Evolutionary conservation across 2,113 vertebrate genomes (phyloP), one percentile per base, ranked within the genome.

Genomic region (Pantherophis guttatus): DNA sequence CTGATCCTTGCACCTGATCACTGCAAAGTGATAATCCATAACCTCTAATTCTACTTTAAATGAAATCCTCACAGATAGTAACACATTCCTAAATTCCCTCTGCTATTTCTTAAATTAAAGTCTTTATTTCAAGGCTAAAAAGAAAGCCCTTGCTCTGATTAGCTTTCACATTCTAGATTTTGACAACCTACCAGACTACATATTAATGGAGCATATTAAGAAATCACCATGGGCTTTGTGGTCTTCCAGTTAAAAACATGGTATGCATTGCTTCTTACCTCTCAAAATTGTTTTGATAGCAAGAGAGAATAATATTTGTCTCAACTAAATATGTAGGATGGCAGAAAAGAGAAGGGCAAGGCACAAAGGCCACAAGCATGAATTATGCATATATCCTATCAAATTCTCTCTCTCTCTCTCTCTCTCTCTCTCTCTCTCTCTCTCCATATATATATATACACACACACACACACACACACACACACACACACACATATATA

Each of bases 361-460:
- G 90, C 91, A 96, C 96, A 97, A 65, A 97, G 96, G 95, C 97
- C 96, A 96, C 97, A 96, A 95, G 95, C 97, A 99, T 99, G 98
- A 98, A 99, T 99, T 99, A 99, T 99, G 98, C 97, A 99, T 99
- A 99, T 99, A 97, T 95, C 57, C 10, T 96, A 96, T 98, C 98
- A 98, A 98, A 98, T 48, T 44, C 44, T 44, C 39, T 39, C 39
- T 39, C 39, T 39, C 39, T 39, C 39, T 39, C 39, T 39, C 39
- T 39, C 39, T 39, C 39, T 39, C 39, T 39, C 39, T 39, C 39
- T 39, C 39, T 39, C 39, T 39, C 39, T 39, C 39, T 39, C 39
- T 39, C 39, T 39, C 39, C 39, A 39, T 39, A 39, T 39, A 39
- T 39, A 39, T 39, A 39, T 39, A 39, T 39, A 39, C n/a, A n/a